Evolutionary conservation across 2,113 vertebrate species (phyloP), one percentile per base, ranked within the genome.

Genomic region (Ondatra zibethicus): DNA sequence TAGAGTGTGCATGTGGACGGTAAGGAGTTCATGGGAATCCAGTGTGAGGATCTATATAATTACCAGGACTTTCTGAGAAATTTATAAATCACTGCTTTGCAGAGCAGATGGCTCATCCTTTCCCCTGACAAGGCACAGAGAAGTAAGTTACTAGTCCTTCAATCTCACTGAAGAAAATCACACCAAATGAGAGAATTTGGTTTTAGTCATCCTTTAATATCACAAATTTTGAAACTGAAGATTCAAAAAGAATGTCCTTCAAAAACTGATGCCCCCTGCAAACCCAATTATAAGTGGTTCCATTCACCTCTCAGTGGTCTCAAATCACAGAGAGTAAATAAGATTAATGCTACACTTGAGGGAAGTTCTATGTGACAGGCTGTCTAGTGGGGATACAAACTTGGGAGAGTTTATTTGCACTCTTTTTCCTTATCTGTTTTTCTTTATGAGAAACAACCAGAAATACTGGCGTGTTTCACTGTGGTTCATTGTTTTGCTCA

Each of bases 161-260:
- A 81, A 66, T 86, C 85, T 77, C 42, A 19, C 47, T 89, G 4
- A 27, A 96, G 42, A 92, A 97, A 88, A 72, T 58, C 50, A 90
- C 16, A 4, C 58, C 78, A 85, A 97, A 58, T 39, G 14, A 96
- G 21, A 77, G 23, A 93, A 55, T 27, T 88, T 82, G 66, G 78
- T 94, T 87, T 92, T 86, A 94, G 68, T 42, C 75, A 93, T 89
- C 65, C 39, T 89, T 93, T 89, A 88, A 55, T 80, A 95, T 25
- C 14, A 58, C 0, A 92, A 17, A n/a, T 78, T 92, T 94, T 47
- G 36, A 94, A 94, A 96, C 0, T 13, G 42, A 94, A 93, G 78
- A n/a, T 93, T 95, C 86, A 89, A n/a, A 90, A 94, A 77, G 29
- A 95, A 42, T 88, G 75, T n/a, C 21, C 61, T 52, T 78, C 90